These are phyloP conservation scores for Aldrovandia affinis DNA, from an alignment of 2,797 vertebrate genomes.

Conservation along the genomic window DNA sequence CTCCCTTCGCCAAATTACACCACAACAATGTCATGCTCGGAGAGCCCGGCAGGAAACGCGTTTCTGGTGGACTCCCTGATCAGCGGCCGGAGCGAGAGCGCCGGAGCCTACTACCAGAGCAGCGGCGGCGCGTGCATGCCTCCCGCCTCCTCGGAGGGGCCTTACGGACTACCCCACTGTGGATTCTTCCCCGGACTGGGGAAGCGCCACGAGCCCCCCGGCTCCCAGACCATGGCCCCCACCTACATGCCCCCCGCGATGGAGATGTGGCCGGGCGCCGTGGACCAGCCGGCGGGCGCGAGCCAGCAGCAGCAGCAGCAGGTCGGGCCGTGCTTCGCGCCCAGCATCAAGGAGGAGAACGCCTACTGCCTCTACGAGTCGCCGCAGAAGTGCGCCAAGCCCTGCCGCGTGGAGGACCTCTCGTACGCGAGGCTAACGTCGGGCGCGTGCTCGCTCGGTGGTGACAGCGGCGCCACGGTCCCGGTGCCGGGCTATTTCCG, in stretches of 20 bases:
- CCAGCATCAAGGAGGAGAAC: slow-evolving; percentile 94
- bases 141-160: slow-evolving; percentile 86
- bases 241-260: slow-evolving; percentile 83
- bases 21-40: slow-evolving; percentile 98
- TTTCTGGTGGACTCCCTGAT: slow-evolving; percentile 98
- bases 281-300: slow-evolving; percentile 83
- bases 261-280: slow-evolving; percentile 92
- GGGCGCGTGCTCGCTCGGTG: slow-evolving; percentile 74
- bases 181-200: slow-evolving; percentile 90
- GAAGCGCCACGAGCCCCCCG: slow-evolving; percentile 86
- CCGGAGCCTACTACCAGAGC: slow-evolving; percentile 87
- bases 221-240: slow-evolving; percentile 79
- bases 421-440: slow-evolving; percentile 82
- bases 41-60: slow-evolving; percentile 93
- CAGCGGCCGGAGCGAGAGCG: slow-evolving; percentile 88
- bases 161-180: slow-evolving; percentile 93
- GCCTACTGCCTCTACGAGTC: slow-evolving; percentile 96
- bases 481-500: slow-evolving; percentile 97
- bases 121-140: slow-evolving; percentile 89
- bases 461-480: slow-evolving; percentile 81
- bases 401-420: slow-evolving; percentile 78
- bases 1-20: slow-evolving; percentile 97
- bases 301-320: too few species aligned
- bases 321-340: slow-evolving; percentile 87
- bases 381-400: slow-evolving; percentile 92